Percentiles rank a stretch among this genome's conserved stretches.
Evolutionary conservation across 2,888 invertebrate genomes (phyloP).

Genomic region (Lacanobia oleracea): DNA sequence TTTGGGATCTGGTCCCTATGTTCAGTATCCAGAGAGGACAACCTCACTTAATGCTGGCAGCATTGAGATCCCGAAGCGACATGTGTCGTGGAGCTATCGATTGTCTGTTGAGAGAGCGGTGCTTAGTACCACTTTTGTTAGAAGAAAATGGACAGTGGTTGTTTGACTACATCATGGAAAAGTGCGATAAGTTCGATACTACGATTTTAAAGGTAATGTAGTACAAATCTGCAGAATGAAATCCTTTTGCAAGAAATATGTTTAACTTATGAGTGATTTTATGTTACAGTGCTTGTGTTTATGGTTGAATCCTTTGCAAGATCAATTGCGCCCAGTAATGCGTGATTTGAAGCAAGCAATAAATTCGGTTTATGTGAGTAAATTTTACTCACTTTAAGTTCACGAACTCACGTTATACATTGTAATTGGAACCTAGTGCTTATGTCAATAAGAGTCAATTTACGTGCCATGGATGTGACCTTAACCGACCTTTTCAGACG

Average conservation of each 20-base stretch:
- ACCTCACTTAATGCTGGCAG: conserved; percentile 78
- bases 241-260: background rate
- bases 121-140: conserved; percentile 81
- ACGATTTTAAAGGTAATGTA: conserved; percentile 89
- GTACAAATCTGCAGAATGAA: background rate
- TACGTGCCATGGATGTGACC: background rate
- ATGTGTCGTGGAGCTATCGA: conserved; percentile 83
- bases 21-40: conserved; percentile 84
- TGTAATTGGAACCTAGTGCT: background rate
- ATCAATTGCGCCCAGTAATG: conserved; percentile 84
- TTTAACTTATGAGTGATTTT: conserved; percentile 5
- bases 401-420: background rate
- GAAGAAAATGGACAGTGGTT: conserved; percentile 87
- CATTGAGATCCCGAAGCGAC: conserved; percentile 74
- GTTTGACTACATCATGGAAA: conserved; percentile 88
- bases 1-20: conserved; percentile 86
- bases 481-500: conserved; percentile 73
- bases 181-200: conserved; percentile 88
- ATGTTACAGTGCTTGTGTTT: conserved; percentile 81
- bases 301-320: conserved; percentile 88
- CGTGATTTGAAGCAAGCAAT: conserved; percentile 86
- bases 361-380: conserved; percentile 83
- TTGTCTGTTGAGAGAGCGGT: conserved; percentile 76
- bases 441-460: background rate
- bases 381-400: background rate